Evolutionary conservation across 2,888 invertebrate species (phyloP).

Genomic region (Venustoraphidia nigricollis): DNA sequence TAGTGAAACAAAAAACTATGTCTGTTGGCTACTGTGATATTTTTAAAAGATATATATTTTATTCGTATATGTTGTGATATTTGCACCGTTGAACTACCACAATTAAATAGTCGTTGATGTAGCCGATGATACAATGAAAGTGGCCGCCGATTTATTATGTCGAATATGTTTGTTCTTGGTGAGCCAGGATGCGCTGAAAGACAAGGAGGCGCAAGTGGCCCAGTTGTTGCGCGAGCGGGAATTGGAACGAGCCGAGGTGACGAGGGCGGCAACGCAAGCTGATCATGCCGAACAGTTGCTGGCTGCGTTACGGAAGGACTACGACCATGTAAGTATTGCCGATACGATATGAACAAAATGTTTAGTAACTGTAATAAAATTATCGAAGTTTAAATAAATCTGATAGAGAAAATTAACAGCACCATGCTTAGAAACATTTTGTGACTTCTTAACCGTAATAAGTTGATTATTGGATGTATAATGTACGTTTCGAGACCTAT

Average conservation of each 20-base stretch:
- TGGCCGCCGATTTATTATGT: slow-evolving; percentile 6
- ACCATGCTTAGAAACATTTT: too few species aligned
- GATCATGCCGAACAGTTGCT: slow-evolving; percentile 60
- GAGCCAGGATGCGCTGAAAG: slow-evolving; percentile 69
- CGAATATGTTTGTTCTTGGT: slow-evolving; percentile 6
- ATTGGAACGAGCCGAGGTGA: slow-evolving; percentile 76
- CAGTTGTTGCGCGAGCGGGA: slow-evolving; percentile 83
- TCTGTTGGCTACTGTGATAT: too few species aligned
- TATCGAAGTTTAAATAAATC: too few species aligned
- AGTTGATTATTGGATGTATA: too few species aligned
- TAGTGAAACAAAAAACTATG: too few species aligned
- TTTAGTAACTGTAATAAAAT: too few species aligned
- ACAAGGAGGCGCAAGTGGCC: slow-evolving; percentile 90
- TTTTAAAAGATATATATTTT: not conserved
- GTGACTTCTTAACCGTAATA: too few species aligned
- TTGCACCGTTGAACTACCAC: not conserved
- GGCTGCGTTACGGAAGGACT: slow-evolving; percentile 42
- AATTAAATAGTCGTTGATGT: too few species aligned
- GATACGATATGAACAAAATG: too few species aligned
- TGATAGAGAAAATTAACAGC: too few species aligned
- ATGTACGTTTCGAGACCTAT: too few species aligned
- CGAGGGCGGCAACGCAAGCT: slow-evolving; percentile 63
- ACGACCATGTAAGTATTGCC: slow-evolving; percentile 37
- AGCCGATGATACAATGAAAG: not conserved
- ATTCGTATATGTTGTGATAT: not conserved